Evolutionary conservation across 2,797 vertebrate species (phyloP), one percentile per base, ranked within the genome.

Genomic region (Pangasius larnaudii): DNA sequence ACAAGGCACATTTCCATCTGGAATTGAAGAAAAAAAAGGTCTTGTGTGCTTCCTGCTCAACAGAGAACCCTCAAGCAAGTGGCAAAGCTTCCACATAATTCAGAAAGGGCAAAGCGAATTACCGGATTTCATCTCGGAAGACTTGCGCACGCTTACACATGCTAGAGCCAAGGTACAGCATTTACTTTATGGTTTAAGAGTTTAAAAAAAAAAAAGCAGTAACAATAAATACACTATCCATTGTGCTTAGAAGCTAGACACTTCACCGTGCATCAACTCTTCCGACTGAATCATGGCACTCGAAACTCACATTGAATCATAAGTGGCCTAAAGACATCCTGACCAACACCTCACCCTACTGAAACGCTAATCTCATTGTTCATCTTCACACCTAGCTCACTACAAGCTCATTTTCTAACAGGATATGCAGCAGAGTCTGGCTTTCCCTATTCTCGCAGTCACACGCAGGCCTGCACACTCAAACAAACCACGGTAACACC

Each of bases 361-460:
- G 33, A 33, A 56, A 30, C 3, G 18, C 51, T 74, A 8, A 56
- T 36, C 72, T 56, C 11, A 58, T 27, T 4, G 10, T 58, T 33
- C 27, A 81, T 27, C 56, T 85, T 85, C 78, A 86, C 67, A 85
- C 78, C 30, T 33, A 22, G 53, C 39, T 46, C 56, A 36, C 72
- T 16, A 19, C 16, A 53, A 80, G 22, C 72, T 77, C 56, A 24
- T 83, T 82, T 69, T 18, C 33, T 3, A 36, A 3, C 61, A 61
- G 65, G 58, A 74, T 77, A 30, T n/a, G 71, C 77, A 51, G 27
- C 36, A 63, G 33, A 84, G 49, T 51, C 53, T 69, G 16, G 27
- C 81, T 84, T 91, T 91, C 53, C 78, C 84, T 74, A 56, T 42
- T 53, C 65, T 46, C 63, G 9, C 49, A 51, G 71, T 42, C 84